Evolutionary conservation across 2,888 invertebrate species (phyloP).

Genomic region (Himalopsyche anomala): DNA sequence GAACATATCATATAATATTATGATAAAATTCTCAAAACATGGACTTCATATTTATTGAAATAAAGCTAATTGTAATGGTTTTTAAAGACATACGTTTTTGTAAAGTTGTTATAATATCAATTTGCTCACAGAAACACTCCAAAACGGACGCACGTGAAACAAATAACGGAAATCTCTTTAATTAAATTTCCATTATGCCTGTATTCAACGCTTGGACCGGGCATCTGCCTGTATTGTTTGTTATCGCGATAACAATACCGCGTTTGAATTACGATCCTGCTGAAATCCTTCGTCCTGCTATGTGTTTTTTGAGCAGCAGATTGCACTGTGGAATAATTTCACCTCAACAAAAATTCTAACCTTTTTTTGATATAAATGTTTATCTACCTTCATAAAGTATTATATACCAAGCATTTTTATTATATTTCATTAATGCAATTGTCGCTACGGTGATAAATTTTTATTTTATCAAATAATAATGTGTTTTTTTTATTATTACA

Average conservation of each 20-base stretch:
- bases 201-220: neutral
- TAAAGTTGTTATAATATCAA: no score
- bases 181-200: neutral
- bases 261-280: neutral
- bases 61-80: no score
- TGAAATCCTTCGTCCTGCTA: neutral
- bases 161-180: neutral
- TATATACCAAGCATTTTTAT: no score
- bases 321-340: neutral
- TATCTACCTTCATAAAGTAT: no score
- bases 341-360: neutral
- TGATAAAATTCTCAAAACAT: no score
- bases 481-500: no score
- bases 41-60: no score
- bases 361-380: neutral
- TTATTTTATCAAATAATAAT: no score
- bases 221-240: slow-evolving; percentile 6
- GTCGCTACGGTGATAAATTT: no score
- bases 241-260: neutral
- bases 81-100: no score
- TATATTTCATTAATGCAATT: no score
- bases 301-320: neutral
- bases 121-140: neutral
- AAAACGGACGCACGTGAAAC: neutral
- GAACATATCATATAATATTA: no score